phyloP scores from a whole-genome alignment of 2,797 vertebrate genomes.

The Melanotaenia trifasciata region DNA sequence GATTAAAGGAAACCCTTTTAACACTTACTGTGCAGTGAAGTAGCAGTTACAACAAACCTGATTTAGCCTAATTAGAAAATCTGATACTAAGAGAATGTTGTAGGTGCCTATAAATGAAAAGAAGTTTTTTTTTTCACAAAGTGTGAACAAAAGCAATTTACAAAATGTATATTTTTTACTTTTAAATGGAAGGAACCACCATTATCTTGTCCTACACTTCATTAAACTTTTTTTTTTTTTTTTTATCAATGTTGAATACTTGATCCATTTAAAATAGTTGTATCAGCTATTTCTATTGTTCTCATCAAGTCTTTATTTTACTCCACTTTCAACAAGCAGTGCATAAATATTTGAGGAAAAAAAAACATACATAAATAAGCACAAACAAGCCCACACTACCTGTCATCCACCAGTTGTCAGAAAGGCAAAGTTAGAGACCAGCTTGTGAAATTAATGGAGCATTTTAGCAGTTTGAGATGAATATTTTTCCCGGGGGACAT shows the following conservation, averaged over 20 bases:
- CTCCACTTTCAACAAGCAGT: too few relatives aligned
- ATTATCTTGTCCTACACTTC: background rate
- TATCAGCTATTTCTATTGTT: background rate
- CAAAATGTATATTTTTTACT: background rate
- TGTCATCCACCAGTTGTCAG: background rate
- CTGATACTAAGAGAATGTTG: slow-evolving; percentile 9
- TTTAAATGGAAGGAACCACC: background rate
- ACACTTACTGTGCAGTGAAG: slow-evolving; percentile 34
- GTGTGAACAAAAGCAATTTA: background rate
- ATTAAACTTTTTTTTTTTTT: background rate
- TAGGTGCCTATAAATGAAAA: slow-evolving; percentile 2
- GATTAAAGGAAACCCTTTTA: slow-evolving; percentile 26
- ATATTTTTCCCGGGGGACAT: background rate
- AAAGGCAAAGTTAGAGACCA: background rate
- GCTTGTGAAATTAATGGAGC: slow-evolving; percentile 1
- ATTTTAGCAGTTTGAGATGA: background rate
- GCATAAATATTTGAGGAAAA: background rate
- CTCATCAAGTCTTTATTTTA: background rate
- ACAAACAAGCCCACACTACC: too few relatives aligned
- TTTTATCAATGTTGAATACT: background rate
- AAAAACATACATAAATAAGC: background rate
- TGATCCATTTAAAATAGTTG: background rate
- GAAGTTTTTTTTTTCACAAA: background rate
- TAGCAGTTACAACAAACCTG: slow-evolving; percentile 6
- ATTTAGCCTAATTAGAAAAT: slow-evolving; percentile 38